A percentile compares a stretch with the other conserved stretches of the same genome.
phyloP scores from a whole-genome alignment of 2,113 vertebrate genomes.

The Trogon melanurus region DNA sequence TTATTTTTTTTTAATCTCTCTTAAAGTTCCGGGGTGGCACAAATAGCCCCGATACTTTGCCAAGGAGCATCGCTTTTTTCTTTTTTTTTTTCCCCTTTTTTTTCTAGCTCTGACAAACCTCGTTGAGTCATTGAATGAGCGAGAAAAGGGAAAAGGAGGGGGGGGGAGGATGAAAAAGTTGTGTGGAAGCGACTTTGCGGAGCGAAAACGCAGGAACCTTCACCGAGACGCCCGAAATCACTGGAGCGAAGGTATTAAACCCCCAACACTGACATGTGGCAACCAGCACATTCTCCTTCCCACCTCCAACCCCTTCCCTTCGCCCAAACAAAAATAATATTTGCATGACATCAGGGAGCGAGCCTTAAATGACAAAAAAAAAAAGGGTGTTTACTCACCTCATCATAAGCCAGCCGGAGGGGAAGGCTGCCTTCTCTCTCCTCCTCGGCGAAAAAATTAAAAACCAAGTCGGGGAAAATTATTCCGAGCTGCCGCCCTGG shows the following conservation, averaged over 20 bases:
- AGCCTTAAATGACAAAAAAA: neutral
- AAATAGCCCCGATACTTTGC: neutral
- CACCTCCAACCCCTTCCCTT: neutral
- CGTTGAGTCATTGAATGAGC: slow-evolving; percentile 14
- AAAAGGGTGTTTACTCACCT: slow-evolving; percentile 75
- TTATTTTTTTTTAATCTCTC: neutral
- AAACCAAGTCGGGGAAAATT: slow-evolving; percentile 32
- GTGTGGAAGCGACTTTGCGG: neutral
- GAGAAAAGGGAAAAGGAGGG: neutral
- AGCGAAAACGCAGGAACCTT: neutral
- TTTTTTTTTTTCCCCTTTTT: no score
- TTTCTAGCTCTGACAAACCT: neutral
- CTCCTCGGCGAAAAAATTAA: slow-evolving; percentile 28
- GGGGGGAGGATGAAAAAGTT: neutral
- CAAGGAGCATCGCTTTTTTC: neutral
- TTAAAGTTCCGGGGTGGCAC: neutral
- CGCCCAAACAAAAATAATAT: neutral
- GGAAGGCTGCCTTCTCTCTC: slow-evolving; percentile 71
- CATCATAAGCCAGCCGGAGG: slow-evolving; percentile 37
- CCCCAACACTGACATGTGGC: slow-evolving; percentile 2
- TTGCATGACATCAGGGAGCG: neutral
- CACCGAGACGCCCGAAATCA: neutral
- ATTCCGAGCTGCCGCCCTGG: slow-evolving; percentile 74
- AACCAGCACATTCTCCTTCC: neutral
- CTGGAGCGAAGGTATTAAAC: neutral